phyloP scores from a whole-genome alignment of 2,113 vertebrate species.

The Tetrao urogallus region DNA sequence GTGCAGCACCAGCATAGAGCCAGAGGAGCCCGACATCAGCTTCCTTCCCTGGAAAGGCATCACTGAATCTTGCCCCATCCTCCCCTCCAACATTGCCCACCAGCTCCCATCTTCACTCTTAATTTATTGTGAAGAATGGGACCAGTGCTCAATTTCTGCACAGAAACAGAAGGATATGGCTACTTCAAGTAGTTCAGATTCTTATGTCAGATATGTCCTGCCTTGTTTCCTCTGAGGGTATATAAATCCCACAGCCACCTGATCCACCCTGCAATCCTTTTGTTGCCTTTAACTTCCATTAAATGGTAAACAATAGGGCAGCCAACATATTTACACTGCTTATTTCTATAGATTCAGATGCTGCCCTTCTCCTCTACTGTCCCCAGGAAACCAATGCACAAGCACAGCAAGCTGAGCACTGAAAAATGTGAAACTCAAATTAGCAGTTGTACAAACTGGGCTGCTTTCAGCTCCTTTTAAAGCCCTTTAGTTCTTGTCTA shows the following conservation, averaged over 20 bases:
- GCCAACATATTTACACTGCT: slow-evolving; percentile 41
- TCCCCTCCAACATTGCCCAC: not conserved
- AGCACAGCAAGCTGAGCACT: not conserved
- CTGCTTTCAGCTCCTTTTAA: slow-evolving; percentile 3
- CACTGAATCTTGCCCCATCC: not conserved
- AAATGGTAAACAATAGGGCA: not conserved
- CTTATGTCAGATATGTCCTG: not conserved
- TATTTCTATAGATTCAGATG: not conserved
- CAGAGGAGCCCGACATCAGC: not conserved
- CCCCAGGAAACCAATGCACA: not conserved
- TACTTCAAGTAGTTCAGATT: not conserved
- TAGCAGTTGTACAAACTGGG: not conserved
- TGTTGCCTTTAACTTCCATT: not conserved
- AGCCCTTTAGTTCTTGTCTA: slow-evolving; percentile 29
- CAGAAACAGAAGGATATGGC: not conserved
- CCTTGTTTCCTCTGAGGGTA: not conserved
- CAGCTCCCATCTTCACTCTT: not conserved
- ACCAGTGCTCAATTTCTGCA: not conserved
- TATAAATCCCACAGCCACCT: not conserved
- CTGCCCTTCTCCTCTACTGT: not conserved
- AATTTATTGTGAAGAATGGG: not conserved
- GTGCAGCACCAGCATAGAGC: not conserved
- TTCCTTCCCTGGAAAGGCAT: not conserved
- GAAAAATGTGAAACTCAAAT: not conserved
- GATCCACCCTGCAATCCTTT: not conserved